A percentile compares a stretch with the other conserved stretches of the same genome.
phyloP scores from a whole-genome alignment of 2,888 invertebrate genomes.

The Caenorhabditis sp. region DNA sequence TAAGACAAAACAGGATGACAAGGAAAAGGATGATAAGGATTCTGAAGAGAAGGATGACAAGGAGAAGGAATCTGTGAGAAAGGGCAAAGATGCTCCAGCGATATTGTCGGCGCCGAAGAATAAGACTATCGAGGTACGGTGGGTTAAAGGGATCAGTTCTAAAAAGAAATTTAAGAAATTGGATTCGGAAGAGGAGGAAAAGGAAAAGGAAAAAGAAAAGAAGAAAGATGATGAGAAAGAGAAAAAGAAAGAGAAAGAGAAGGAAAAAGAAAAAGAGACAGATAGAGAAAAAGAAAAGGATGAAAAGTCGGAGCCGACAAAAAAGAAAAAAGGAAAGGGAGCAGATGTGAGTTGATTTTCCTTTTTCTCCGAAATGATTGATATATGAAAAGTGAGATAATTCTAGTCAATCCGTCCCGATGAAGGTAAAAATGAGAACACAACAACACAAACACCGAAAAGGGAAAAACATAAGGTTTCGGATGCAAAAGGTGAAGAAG shows the following conservation, averaged over 20 bases:
- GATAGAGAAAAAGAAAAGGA: slow-evolving; percentile 13
- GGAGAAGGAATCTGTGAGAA: slow-evolving; percentile 11
- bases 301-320: neutral
- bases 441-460: neutral
- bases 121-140: neutral
- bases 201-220: slow-evolving; percentile 1
- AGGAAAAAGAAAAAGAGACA: slow-evolving; percentile 10
- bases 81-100: slow-evolving; percentile 1
- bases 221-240: slow-evolving; percentile 2
- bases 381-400: no score
- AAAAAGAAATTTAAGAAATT: neutral
- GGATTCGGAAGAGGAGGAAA: slow-evolving; percentile 4
- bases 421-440: neutral
- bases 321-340: slow-evolving; percentile 2
- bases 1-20: neutral
- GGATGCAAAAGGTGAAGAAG: neutral
- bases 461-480: neutral
- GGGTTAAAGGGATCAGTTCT: no score
- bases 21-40: slow-evolving; percentile 12
- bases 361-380: no score
- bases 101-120: neutral
- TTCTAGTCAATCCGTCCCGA: neutral
- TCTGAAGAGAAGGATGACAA: slow-evolving; percentile 3
- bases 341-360: no score
- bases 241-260: neutral